These are phyloP conservation scores for Timema podura DNA, from an alignment of 2,888 invertebrate genomes.

Conservation along the genomic window DNA sequence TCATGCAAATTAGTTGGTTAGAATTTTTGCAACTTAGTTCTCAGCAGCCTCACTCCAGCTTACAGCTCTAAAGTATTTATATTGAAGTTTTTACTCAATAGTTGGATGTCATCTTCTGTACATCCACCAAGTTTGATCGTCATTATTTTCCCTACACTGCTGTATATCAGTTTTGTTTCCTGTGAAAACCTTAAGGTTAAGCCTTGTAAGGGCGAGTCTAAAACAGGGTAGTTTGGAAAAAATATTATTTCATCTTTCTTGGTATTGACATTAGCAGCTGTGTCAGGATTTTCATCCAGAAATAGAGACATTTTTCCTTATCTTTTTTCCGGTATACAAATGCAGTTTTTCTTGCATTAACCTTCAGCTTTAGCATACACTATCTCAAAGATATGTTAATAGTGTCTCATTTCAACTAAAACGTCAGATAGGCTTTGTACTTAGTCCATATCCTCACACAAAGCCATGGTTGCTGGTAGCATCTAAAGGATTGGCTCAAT, in stretches of 20 bases:
- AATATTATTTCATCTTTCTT: too few relatives aligned
- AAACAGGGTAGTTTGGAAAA: neutral
- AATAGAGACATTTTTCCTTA: neutral
- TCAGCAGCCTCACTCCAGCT: too few relatives aligned
- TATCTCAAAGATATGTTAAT: neutral
- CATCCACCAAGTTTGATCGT: too few relatives aligned
- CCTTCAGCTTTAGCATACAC: neutral
- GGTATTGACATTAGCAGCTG: neutral
- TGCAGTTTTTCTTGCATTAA: neutral
- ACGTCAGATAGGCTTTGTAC: too few relatives aligned
- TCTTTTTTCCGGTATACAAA: neutral
- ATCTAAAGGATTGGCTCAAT: too few relatives aligned
- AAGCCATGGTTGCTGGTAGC: too few relatives aligned
- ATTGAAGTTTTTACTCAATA: too few relatives aligned
- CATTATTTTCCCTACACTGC: too few relatives aligned
- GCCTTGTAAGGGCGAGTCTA: neutral
- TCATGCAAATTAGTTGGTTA: neutral
- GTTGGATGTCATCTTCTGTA: too few relatives aligned
- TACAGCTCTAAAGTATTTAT: too few relatives aligned
- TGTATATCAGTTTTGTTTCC: neutral
- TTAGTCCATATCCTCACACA: too few relatives aligned
- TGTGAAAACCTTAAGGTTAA: neutral
- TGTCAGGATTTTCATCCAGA: neutral
- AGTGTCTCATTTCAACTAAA: neutral
- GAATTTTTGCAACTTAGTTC: neutral